phyloP scores from a whole-genome alignment of 1,140 invertebrate genomes.

The Orchestia grillus region DNA sequence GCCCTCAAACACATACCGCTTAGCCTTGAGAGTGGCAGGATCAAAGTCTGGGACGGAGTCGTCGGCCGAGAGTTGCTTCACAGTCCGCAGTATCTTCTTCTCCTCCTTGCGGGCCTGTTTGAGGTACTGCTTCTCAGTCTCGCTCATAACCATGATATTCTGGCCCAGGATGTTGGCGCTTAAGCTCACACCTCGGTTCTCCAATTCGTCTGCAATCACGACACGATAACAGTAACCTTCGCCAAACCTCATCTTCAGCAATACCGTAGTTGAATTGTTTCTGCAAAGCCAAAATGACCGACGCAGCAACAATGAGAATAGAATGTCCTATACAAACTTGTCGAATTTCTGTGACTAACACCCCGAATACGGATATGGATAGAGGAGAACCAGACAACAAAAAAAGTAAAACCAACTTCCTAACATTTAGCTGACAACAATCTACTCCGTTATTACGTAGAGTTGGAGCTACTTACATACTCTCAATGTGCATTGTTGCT shows the following conservation, averaged over 20 bases:
- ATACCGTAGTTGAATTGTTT: too few relatives aligned
- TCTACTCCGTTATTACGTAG: too few relatives aligned
- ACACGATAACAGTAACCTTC: neutral
- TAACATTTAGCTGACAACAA: neutral
- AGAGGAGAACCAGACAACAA: too few relatives aligned
- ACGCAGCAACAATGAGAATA: too few relatives aligned
- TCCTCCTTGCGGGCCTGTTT: constrained; percentile 91
- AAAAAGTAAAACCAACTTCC: neutral
- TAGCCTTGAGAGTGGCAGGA: constrained; percentile 63
- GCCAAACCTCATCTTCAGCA: too few relatives aligned
- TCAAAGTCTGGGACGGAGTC: constrained; percentile 69
- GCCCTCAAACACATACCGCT: constrained; percentile 58
- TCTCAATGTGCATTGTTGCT: too few relatives aligned
- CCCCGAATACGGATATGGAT: too few relatives aligned
- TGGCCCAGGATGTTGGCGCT: constrained; percentile 74
- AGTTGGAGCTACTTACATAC: too few relatives aligned
- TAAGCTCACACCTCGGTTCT: constrained; percentile 12
- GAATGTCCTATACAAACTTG: too few relatives aligned
- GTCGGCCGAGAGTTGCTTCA: constrained; percentile 71
- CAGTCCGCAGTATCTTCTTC: constrained; percentile 81
- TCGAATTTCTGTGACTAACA: too few relatives aligned
- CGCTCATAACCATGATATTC: constrained; percentile 86
- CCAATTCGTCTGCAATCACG: constrained; percentile 57
- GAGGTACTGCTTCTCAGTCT: constrained; percentile 83
- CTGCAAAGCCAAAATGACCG: too few relatives aligned